Conservation (phyloP, 1,140 invertebrate genomes). For the Drosophila seguyi region DNA sequence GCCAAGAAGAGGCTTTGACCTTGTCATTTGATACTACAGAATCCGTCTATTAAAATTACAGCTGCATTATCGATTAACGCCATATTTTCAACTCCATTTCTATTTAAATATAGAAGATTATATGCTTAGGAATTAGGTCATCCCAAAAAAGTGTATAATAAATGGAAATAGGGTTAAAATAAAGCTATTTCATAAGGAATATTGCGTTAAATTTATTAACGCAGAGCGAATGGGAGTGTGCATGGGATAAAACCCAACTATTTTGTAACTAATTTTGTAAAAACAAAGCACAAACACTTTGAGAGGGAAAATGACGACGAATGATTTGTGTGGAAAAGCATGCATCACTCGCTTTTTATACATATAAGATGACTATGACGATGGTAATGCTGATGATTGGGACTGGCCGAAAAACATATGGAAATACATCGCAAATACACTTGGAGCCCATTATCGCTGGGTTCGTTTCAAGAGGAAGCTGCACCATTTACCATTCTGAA, state of each 20-base stretch:
- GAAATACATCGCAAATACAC: constrained; percentile 25
- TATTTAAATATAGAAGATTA: neutral
- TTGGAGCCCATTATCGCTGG: constrained; percentile 7
- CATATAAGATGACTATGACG: constrained; percentile 21
- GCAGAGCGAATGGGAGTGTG: neutral
- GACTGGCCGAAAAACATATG: constrained; percentile 21
- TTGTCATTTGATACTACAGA: constrained; percentile 27
- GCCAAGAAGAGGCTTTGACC: constrained; percentile 24
- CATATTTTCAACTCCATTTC: neutral
- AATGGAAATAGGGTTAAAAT: neutral
- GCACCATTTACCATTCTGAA: constrained; percentile 15
- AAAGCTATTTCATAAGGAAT: neutral
- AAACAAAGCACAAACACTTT: neutral
- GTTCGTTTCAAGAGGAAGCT: constrained; percentile 41
- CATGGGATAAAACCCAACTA: neutral
- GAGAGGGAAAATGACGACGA: neutral
- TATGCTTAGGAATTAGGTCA: constrained; percentile 7
- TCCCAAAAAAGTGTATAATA: neutral
- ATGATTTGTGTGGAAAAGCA: constrained; percentile 38
- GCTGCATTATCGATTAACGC: constrained; percentile 33
- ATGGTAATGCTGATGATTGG: constrained; percentile 5
- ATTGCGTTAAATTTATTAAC: neutral
- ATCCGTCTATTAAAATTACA: constrained; percentile 12
- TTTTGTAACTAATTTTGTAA: neutral
- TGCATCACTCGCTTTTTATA: constrained; percentile 40